Percentiles rank a stretch among this genome's conserved stretches.
phyloP scores from a whole-genome alignment of 2,888 invertebrate species.

The Xylocampa areola region DNA sequence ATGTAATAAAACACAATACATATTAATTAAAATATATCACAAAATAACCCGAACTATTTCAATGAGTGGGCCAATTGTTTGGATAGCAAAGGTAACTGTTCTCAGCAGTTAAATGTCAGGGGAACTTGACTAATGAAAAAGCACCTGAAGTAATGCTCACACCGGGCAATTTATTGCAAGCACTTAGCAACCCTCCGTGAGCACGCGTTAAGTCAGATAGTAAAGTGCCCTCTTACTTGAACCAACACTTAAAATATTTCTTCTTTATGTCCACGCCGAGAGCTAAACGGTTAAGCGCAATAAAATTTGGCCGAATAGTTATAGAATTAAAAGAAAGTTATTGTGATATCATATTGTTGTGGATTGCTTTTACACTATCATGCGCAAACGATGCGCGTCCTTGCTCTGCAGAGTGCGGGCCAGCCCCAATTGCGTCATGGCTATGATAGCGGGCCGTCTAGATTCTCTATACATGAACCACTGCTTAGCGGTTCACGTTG shows the following conservation, averaged over 20 bases:
- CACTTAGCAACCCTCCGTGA: conserved; percentile 79
- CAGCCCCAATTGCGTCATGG: no score
- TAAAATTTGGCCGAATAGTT: conserved; percentile 28
- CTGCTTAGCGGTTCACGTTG: no score
- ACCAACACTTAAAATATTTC: conserved; percentile 65
- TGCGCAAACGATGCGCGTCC: no score
- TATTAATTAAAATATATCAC: conserved; percentile 24
- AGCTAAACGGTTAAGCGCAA: conserved; percentile 39
- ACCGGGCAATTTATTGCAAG: conserved; percentile 80
- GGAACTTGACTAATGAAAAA: conserved; percentile 77
- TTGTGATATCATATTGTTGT: no score
- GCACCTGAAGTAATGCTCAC: conserved; percentile 79
- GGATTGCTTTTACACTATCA: no score
- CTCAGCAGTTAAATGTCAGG: conserved; percentile 64
- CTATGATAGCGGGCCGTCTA: no score
- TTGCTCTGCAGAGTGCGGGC: no score
- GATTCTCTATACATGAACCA: no score
- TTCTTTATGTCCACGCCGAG: conserved; percentile 48
- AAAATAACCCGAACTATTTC: conserved; percentile 20
- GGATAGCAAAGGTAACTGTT: conserved; percentile 47
- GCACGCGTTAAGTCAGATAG: conserved; percentile 72
- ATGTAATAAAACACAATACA: conserved; percentile 1
- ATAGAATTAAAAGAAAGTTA: no score
- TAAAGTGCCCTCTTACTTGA: conserved; percentile 68
- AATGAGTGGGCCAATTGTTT: conserved; percentile 49